Evolutionary conservation across 2,888 invertebrate genomes (phyloP).

Genomic region (Phortica okadai): DNA sequence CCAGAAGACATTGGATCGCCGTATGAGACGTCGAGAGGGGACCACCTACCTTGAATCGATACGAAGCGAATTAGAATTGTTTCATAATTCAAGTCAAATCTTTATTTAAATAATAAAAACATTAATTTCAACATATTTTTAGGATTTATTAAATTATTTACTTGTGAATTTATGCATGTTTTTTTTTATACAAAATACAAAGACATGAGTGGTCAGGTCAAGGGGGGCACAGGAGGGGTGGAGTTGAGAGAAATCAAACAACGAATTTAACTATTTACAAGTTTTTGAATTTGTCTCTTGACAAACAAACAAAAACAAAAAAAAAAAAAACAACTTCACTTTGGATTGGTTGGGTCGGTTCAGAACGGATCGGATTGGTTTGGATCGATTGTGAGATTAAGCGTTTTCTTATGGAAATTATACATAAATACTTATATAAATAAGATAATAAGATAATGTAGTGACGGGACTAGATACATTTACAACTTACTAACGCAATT

Average conservation of each 20-base stretch:
- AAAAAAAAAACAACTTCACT: not conserved
- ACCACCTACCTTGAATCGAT: slow-evolving; percentile 46
- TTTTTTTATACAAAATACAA: slow-evolving; percentile 39
- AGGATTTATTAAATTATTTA: slow-evolving; percentile 65
- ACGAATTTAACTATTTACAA: not conserved
- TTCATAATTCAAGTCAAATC: slow-evolving; percentile 31
- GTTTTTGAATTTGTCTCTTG: not conserved
- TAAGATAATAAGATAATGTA: not conserved
- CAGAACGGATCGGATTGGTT: not conserved
- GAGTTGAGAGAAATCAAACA: not conserved
- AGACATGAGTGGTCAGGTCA: not conserved
- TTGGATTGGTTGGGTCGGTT: too few species aligned
- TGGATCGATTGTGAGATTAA: not conserved
- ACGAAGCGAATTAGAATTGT: slow-evolving; percentile 16
- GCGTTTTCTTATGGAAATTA: slow-evolving; percentile 12
- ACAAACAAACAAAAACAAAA: not conserved
- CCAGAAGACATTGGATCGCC: too few species aligned
- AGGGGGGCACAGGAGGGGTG: not conserved
- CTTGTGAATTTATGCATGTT: slow-evolving; percentile 60
- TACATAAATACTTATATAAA: slow-evolving; percentile 2
- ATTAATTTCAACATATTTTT: slow-evolving; percentile 50
- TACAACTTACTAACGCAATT: slow-evolving; percentile 37
- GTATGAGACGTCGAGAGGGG: too few species aligned
- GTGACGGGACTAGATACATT: slow-evolving; percentile 62
- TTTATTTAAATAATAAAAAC: slow-evolving; percentile 27